A percentile compares a stretch with the other conserved stretches of the same genome.
Evolutionary conservation across 2,797 vertebrate genomes (phyloP).

Genomic region (Protonibea diacanthus): DNA sequence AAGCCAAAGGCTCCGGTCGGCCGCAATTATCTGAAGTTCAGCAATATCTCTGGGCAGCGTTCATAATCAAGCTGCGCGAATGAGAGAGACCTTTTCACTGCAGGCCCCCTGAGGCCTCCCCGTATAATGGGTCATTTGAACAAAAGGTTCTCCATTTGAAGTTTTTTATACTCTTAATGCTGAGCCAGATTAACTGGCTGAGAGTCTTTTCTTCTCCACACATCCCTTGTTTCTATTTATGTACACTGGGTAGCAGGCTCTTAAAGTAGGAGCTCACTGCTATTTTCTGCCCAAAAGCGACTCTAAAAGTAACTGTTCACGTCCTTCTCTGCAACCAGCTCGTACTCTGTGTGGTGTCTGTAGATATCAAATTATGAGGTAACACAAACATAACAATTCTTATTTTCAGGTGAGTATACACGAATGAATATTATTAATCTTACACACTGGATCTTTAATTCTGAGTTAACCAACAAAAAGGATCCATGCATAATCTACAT

Average conservation of each 20-base stretch:
- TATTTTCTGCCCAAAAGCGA: constrained; percentile 41
- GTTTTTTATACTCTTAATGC: constrained; percentile 30
- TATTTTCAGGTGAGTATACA: too few relatives aligned
- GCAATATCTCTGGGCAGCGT: constrained; percentile 51
- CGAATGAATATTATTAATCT: too few relatives aligned
- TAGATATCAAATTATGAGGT: too few relatives aligned
- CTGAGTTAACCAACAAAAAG: too few relatives aligned
- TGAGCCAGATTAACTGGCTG: constrained; percentile 41
- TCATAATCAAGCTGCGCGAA: constrained; percentile 53
- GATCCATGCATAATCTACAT: not conserved
- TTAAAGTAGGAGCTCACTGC: constrained; percentile 40
- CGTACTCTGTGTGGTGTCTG: not conserved
- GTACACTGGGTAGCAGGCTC: constrained; percentile 17
- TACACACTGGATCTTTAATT: too few relatives aligned
- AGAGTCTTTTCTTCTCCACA: constrained; percentile 33
- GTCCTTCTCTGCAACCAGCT: not conserved
- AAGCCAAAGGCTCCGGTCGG: constrained; percentile 33
- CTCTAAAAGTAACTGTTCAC: constrained; percentile 29
- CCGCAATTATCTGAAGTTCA: constrained; percentile 61
- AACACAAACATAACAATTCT: too few relatives aligned
- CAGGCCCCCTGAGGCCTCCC: constrained; percentile 35
- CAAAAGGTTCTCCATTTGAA: constrained; percentile 58
- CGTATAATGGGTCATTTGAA: constrained; percentile 55
- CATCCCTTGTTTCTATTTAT: constrained; percentile 44
- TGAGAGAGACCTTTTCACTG: constrained; percentile 51